Percentiles rank a stretch among this genome's conserved stretches.
phyloP scores from a whole-genome alignment of 2,888 invertebrate genomes.

The Anoplius nigerrimus region DNA sequence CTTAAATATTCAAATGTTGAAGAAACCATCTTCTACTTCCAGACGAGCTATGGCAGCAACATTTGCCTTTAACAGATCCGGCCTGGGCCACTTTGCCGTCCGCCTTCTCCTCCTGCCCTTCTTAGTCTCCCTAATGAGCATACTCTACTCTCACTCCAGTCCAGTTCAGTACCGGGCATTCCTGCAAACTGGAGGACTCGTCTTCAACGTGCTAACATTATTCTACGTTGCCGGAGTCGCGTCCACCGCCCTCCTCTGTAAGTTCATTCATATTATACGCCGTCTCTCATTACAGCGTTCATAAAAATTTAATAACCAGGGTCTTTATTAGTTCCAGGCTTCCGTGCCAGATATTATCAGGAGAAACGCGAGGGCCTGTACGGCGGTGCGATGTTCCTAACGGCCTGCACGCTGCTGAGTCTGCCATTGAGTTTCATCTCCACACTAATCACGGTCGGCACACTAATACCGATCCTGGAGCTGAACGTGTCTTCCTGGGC shows the following conservation, averaged over 20 bases:
- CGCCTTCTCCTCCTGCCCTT: constrained; percentile 85
- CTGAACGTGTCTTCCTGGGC: constrained; percentile 65
- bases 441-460: constrained; percentile 83
- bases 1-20: too few relatives aligned
- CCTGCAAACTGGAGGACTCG: constrained; percentile 68
- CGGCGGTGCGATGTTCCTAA: constrained; percentile 88
- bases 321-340: constrained; percentile 81
- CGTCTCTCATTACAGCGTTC: not conserved
- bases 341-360: constrained; percentile 94
- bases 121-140: constrained; percentile 71
- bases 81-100: constrained; percentile 85
- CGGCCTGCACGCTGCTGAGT: constrained; percentile 88
- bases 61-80: constrained; percentile 85
- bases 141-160: constrained; percentile 69
- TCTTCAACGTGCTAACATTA: constrained; percentile 86
- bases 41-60: constrained; percentile 87
- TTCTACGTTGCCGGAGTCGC: constrained; percentile 81
- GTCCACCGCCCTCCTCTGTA: constrained; percentile 70
- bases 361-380: constrained; percentile 93
- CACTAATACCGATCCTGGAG: constrained; percentile 79
- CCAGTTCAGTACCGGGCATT: constrained; percentile 69
- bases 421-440: constrained; percentile 89
- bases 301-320: not conserved
- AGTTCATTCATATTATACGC: constrained; percentile 40
- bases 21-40: too few relatives aligned